phyloP scores from a whole-genome alignment of 2,113 vertebrate genomes.

The Protomyctophum bolini region DNA sequence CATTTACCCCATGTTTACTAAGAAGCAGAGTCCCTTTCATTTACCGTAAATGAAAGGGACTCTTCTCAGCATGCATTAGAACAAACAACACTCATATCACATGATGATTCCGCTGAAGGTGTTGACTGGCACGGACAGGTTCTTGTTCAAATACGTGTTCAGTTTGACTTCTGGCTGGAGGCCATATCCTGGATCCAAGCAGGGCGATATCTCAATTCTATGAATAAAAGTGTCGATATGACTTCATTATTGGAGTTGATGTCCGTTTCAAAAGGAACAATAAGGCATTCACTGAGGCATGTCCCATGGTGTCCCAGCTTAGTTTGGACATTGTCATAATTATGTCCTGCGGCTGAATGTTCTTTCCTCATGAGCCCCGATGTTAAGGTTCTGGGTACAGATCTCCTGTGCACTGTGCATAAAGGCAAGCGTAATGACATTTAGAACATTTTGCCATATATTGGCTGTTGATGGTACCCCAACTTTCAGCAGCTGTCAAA shows the following conservation, averaged over 20 bases:
- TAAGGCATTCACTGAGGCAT: background rate
- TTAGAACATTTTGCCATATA: too few species aligned
- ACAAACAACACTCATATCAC: conserved; percentile 56
- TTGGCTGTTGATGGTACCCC: too few species aligned
- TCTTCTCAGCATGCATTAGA: background rate
- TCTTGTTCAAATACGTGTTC: conserved; percentile 76
- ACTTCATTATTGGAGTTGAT: background rate
- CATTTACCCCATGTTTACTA: too few species aligned
- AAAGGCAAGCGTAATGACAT: too few species aligned
- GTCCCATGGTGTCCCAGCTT: conserved; percentile 13
- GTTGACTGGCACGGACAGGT: conserved; percentile 87
- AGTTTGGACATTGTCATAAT: conserved; percentile 81
- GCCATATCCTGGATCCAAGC: conserved; percentile 83
- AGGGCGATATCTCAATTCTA: conserved; percentile 85
- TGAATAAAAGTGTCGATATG: background rate
- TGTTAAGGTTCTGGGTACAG: conserved; percentile 70
- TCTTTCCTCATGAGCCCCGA: conserved; percentile 81
- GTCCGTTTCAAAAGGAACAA: background rate
- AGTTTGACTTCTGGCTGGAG: conserved; percentile 66
- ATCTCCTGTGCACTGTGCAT: conserved; percentile 56
- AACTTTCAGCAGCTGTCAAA: too few species aligned
- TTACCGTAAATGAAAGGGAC: background rate
- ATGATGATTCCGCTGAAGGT: conserved; percentile 83
- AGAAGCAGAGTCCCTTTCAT: too few species aligned
- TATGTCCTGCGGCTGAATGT: conserved; percentile 77